Percentiles rank a stretch among this genome's conserved stretches.
Conservation (phyloP, 2,797 vertebrate genomes). For the Microctenopoma stevenorrisi region DNA sequence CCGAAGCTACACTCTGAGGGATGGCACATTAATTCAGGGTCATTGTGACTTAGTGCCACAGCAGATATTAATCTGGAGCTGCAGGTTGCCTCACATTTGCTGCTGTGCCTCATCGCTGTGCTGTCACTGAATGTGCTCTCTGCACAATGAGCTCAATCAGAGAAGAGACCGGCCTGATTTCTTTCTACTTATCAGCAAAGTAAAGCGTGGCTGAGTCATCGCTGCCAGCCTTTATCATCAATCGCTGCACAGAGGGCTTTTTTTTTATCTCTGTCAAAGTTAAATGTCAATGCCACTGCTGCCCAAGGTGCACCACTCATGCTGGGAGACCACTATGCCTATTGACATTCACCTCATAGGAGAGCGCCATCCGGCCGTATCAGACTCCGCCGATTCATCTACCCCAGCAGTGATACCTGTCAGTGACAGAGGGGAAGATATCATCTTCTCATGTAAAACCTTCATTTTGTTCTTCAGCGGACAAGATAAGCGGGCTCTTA, state of each 20-base stretch:
- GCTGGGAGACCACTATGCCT: conserved; percentile 28
- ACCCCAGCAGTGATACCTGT: conserved; percentile 29
- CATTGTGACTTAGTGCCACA: neutral
- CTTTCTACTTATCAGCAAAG: conserved; percentile 16
- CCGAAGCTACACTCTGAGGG: conserved; percentile 10
- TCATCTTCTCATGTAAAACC: conserved; percentile 12
- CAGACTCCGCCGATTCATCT: conserved; percentile 45
- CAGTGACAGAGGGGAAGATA: conserved; percentile 14
- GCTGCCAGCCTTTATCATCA: conserved; percentile 33
- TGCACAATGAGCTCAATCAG: conserved; percentile 48
- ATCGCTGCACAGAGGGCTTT: conserved; percentile 8
- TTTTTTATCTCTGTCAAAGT: conserved; percentile 46
- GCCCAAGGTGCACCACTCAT: conserved; percentile 50
- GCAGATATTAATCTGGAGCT: conserved; percentile 39
- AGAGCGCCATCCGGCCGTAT: conserved; percentile 52
- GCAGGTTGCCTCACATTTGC: conserved; percentile 17
- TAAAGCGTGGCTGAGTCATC: conserved; percentile 44
- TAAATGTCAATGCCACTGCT: conserved; percentile 67
- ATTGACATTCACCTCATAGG: conserved; percentile 64
- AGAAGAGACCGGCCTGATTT: conserved; percentile 24
- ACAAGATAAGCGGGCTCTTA: conserved; percentile 13
- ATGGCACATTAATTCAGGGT: conserved; percentile 29
- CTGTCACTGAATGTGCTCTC: conserved; percentile 20
- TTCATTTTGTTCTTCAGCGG: conserved; percentile 5
- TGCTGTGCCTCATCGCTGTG: conserved; percentile 1